Evolutionary conservation across 2,888 invertebrate species (phyloP).

Genomic region (Colletes collaris): DNA sequence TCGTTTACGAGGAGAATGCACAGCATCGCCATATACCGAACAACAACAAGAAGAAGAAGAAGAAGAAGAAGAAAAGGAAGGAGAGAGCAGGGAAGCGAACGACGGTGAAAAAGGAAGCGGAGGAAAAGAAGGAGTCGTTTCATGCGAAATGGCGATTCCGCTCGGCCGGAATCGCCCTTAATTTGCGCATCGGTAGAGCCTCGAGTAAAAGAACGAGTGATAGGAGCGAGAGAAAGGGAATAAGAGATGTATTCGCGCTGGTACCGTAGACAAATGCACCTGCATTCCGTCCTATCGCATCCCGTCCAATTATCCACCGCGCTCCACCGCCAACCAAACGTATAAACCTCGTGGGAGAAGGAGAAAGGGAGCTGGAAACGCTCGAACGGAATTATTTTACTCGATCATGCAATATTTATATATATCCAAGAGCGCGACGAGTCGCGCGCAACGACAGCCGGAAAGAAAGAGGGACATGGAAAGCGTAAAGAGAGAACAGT

Average conservation of each 20-base stretch:
- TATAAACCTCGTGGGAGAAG: constrained; percentile 46
- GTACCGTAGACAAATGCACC: constrained; percentile 70
- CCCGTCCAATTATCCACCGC: constrained; percentile 66
- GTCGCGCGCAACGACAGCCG: constrained; percentile 17
- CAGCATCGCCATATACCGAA: background rate
- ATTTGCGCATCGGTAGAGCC: constrained; percentile 64
- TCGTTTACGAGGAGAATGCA: constrained; percentile 54
- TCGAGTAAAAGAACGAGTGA: constrained; percentile 13
- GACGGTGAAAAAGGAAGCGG: background rate
- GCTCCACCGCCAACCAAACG: constrained; percentile 45
- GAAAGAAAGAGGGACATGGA: constrained; percentile 10
- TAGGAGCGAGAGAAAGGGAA: constrained; percentile 17
- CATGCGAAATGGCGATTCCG: constrained; percentile 67
- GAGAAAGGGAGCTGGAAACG: constrained; percentile 27
- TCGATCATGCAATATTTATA: constrained; percentile 67
- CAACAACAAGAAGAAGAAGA: constrained; percentile 8
- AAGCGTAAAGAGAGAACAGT: background rate
- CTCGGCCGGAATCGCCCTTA: constrained; percentile 66
- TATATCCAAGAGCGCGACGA: constrained; percentile 46
- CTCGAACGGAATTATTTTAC: constrained; percentile 58
- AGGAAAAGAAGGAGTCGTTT: constrained; percentile 50
- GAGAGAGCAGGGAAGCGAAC: constrained; percentile 1
- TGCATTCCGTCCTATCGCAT: constrained; percentile 68
- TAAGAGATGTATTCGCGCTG: constrained; percentile 50
- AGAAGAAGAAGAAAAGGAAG: background rate